phyloP scores from a whole-genome alignment of 2,797 vertebrate genomes.

The Chaetophractus vellerosus region DNA sequence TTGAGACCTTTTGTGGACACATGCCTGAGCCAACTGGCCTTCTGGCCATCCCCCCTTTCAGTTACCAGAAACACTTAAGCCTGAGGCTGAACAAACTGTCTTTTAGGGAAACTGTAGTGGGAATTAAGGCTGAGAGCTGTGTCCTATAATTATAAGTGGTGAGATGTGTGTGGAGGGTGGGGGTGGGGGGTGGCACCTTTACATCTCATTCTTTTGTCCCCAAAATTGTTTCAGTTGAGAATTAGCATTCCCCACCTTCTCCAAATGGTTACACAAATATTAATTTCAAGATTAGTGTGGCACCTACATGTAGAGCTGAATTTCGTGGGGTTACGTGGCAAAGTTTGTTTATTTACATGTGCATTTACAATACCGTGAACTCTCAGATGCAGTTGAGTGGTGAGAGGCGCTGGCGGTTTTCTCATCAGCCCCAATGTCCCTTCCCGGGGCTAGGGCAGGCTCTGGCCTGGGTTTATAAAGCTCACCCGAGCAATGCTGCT shows the following conservation, averaged over 20 bases:
- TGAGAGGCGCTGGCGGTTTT: neutral
- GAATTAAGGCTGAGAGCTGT: neutral
- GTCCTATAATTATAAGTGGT: neutral
- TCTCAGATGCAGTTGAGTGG: neutral
- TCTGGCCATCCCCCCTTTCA: neutral
- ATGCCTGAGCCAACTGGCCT: neutral
- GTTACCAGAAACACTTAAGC: neutral
- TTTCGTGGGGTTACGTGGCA: neutral
- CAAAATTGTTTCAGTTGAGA: neutral
- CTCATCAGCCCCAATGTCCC: neutral
- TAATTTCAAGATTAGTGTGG: constrained; percentile 2
- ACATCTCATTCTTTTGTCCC: neutral
- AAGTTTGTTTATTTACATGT: neutral
- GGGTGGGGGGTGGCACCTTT: neutral
- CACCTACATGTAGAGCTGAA: neutral
- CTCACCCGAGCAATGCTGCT: neutral
- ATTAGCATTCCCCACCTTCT: neutral
- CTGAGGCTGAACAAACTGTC: neutral
- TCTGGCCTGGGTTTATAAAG: neutral
- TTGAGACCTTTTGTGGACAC: neutral
- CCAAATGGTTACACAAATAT: neutral
- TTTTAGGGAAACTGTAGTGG: neutral
- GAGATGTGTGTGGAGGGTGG: neutral
- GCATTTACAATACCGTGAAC: neutral
- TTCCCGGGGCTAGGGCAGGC: neutral